These are phyloP conservation scores for Mesoclemmys tuberculata DNA, from an alignment of 2,113 vertebrate genomes.

Conservation along the genomic window DNA sequence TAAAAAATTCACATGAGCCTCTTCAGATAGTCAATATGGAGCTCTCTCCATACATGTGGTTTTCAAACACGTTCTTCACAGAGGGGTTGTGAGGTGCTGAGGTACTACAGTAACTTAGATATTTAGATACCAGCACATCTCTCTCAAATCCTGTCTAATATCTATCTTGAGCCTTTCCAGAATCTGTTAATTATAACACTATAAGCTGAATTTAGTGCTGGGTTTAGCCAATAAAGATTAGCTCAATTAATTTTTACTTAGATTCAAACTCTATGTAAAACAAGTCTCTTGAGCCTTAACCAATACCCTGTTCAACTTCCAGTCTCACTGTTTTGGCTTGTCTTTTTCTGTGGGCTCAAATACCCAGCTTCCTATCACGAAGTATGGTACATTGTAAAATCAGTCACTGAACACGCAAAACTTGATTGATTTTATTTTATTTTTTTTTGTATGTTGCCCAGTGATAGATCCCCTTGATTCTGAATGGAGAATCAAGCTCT, in stretches of 20 bases:
- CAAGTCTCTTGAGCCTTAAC: not conserved
- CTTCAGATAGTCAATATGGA: not conserved
- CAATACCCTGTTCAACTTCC: not conserved
- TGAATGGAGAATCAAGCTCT: not conserved
- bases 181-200: not conserved
- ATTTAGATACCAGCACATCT: conserved; percentile 20
- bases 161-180: not conserved
- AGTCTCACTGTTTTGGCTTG: not conserved
- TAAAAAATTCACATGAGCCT: not conserved
- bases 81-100: not conserved
- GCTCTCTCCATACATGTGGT: not conserved
- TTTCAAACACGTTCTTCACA: not conserved
- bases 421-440: not conserved
- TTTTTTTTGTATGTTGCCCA: not conserved
- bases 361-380: not conserved
- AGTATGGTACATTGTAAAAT: not conserved
- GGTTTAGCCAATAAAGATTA: not conserved
- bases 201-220: not conserved
- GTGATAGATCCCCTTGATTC: not conserved
- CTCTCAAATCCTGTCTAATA: not conserved
- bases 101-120: not conserved
- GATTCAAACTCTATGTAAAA: too few relatives aligned
- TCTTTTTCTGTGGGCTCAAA: not conserved
- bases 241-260: conserved; percentile 43
- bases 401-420: not conserved